These are phyloP conservation scores for Noctua janthina DNA, from an alignment of 2,888 invertebrate genomes.

Conservation along the genomic window DNA sequence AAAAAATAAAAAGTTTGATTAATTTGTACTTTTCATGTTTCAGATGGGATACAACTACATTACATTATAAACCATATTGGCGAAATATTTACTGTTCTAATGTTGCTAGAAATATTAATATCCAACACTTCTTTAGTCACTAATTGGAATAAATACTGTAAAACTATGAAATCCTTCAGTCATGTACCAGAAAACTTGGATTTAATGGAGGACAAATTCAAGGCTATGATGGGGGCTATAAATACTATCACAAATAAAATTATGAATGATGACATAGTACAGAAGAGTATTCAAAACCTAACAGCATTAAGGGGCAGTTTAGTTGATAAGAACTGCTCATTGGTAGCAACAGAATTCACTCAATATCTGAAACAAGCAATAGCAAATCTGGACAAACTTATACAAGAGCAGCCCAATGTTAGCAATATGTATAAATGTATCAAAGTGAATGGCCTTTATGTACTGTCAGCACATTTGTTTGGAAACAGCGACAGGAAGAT, in stretches of 20 bases:
- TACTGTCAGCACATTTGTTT: slow-evolving; percentile 93
- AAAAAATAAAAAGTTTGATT: not conserved
- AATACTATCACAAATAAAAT: slow-evolving; percentile 92
- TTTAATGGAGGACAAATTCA: slow-evolving; percentile 91
- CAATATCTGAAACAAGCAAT: slow-evolving; percentile 92
- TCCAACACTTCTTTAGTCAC: slow-evolving; percentile 80
- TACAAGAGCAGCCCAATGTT: slow-evolving; percentile 88
- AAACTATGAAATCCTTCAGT: slow-evolving; percentile 92
- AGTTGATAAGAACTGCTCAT: slow-evolving; percentile 85
- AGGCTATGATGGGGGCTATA: slow-evolving; percentile 93
- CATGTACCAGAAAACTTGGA: slow-evolving; percentile 91
- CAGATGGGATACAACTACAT: slow-evolving; percentile 87
- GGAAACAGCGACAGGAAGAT: slow-evolving; percentile 94
- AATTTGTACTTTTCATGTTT: slow-evolving; percentile 28
- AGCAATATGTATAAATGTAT: slow-evolving; percentile 91
- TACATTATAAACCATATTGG: slow-evolving; percentile 90
- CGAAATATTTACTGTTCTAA: slow-evolving; percentile 92
- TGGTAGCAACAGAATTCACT: slow-evolving; percentile 91
- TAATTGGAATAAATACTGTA: slow-evolving; percentile 95
- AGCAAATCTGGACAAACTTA: slow-evolving; percentile 90
- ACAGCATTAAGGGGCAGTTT: slow-evolving; percentile 84
- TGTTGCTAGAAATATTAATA: slow-evolving; percentile 92
- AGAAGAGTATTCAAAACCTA: slow-evolving; percentile 87
- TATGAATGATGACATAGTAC: slow-evolving; percentile 93
- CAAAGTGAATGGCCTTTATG: slow-evolving; percentile 92